Evolutionary conservation across 2,888 invertebrate species (phyloP), one percentile per base, ranked within the genome.

Genomic region (Drosophila aldrichi): DNA sequence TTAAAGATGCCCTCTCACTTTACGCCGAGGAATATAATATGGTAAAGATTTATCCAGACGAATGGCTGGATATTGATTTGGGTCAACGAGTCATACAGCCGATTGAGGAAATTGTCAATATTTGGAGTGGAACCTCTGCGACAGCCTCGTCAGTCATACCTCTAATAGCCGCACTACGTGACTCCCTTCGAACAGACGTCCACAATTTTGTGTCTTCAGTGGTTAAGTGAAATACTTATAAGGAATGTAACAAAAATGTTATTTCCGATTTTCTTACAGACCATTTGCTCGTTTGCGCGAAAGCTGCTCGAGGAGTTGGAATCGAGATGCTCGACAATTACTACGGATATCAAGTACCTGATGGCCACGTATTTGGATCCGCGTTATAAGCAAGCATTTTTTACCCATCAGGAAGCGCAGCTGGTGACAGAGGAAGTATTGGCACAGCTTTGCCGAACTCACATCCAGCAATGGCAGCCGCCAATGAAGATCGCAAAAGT

Each of bases 281-380:
- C 81, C 6, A 72, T 82, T 58, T 80, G 81, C 22, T 66, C 74
- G 25, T 82, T 82, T 52, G 77, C 81, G 7, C 62, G 81, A 14
- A 82, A 86, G 40, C 25, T 82, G 25, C 64, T 86, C 9, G 86
- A 86, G 12, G 86, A 74, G 46, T 20, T 82, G 34, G 81, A 82
- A 14, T 38, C 68, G 7, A 80, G 61, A 16, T 82, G 65, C 25
- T 49, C 68, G 2, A 40, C 83, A 10, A 2, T 82, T 12, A 61
- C 58, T 2, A 54, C 57, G 14, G 81, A 82, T 46, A 65, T 73
- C 0, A 86, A 86, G 16, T 86, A 74, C 69, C 49, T 81, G 1
- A 69, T 82, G 62, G 81, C 82, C 48, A 86, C 82, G 5, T 82
- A 86, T 54, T 74, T 82, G 60, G 82, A 82, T 73, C 86, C 82